phyloP scores from a whole-genome alignment of 2,888 invertebrate genomes.

The Tuberolachnus salignus region DNA sequence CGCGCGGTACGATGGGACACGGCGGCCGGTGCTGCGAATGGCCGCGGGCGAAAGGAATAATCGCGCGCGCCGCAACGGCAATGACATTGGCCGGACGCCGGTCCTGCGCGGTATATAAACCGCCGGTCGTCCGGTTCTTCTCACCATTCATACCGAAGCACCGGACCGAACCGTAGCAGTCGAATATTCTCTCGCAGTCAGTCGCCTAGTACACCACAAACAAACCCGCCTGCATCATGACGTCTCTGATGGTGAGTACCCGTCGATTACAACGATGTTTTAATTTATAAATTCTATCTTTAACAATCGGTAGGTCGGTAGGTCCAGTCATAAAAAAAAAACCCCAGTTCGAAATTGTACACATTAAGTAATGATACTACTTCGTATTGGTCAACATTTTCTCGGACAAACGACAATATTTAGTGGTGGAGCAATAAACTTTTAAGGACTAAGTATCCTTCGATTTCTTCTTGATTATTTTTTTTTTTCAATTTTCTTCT shows the following conservation, averaged over 20 bases:
- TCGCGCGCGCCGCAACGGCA: constrained; percentile 53
- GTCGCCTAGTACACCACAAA: constrained; percentile 36
- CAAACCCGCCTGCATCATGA: constrained; percentile 57
- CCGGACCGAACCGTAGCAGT: constrained; percentile 36
- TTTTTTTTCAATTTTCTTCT: too few species aligned
- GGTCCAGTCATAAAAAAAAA: too few species aligned
- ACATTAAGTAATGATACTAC: too few species aligned
- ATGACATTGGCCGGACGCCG: constrained; percentile 57
- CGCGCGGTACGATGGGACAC: neutral
- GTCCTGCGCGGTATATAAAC: constrained; percentile 49
- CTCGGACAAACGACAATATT: too few species aligned
- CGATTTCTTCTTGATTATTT: too few species aligned
- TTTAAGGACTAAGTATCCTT: too few species aligned
- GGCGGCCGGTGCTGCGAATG: constrained; percentile 4
- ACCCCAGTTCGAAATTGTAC: too few species aligned
- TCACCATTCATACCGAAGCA: constrained; percentile 57
- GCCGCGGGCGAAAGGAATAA: constrained; percentile 26
- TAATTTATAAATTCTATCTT: too few species aligned
- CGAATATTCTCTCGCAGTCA: neutral
- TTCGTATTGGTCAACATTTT: too few species aligned
- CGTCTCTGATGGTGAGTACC: constrained; percentile 45
- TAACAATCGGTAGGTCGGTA: too few species aligned
- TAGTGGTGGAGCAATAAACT: too few species aligned
- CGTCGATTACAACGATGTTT: too few species aligned
- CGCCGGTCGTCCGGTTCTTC: constrained; percentile 57